A percentile compares a stretch with the other conserved stretches of the same genome.
Conservation (phyloP, 2,888 invertebrate species). For the Coremacera marginata region DNA sequence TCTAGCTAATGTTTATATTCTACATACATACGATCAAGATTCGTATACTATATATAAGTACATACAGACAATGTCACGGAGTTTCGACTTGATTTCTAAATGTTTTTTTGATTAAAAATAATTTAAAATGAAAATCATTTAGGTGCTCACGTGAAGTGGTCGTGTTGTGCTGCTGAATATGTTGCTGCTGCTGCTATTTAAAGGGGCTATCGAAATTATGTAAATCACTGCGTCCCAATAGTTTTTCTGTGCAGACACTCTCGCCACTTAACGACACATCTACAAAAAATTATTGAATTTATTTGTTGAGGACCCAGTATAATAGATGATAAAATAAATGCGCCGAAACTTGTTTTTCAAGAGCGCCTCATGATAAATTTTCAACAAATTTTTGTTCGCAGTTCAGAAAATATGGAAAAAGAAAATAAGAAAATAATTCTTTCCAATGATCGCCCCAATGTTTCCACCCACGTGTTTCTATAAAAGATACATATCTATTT, state of each 20-base stretch:
- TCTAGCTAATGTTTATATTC: no score
- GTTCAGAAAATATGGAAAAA: not conserved
- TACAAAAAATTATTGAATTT: not conserved
- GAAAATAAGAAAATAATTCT: conserved; percentile 8
- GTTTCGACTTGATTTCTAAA: conserved; percentile 10
- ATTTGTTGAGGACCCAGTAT: not conserved
- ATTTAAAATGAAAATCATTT: conserved; percentile 20
- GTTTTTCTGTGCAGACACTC: not conserved
- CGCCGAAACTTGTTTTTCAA: conserved; percentile 22
- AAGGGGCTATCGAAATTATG: not conserved
- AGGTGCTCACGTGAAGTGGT: conserved; percentile 45
- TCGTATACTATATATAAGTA: no score
- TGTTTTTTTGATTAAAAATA: conserved; percentile 22
- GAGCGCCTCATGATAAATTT: conserved; percentile 8
- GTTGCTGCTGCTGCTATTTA: not conserved
- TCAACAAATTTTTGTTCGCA: not conserved
- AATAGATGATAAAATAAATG: conserved; percentile 18
- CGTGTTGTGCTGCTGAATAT: conserved; percentile 23
- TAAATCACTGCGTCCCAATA: not conserved
- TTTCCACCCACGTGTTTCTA: conserved; percentile 19
- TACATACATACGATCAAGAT: no score
- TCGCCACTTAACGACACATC: not conserved
- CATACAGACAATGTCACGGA: not conserved
- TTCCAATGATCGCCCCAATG: conserved; percentile 14
- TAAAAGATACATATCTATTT: conserved; percentile 19